phyloP scores from a whole-genome alignment of 2,797 vertebrate genomes.

The Diplodus sargus region DNA sequence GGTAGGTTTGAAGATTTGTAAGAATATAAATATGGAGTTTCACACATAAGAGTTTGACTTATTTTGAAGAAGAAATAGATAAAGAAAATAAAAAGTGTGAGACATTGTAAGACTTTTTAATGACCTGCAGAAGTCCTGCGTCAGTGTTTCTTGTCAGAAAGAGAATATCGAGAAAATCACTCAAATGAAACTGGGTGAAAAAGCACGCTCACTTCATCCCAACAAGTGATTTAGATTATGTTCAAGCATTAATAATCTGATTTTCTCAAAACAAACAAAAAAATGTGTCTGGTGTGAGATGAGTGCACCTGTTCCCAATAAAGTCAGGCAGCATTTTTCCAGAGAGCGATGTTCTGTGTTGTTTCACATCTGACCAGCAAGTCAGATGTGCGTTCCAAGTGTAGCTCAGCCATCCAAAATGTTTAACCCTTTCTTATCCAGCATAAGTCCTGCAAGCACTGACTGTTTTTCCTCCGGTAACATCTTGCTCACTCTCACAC shows the following conservation, averaged over 20 bases:
- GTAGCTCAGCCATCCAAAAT: background rate
- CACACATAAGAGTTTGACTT: too few relatives aligned
- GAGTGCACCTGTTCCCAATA: background rate
- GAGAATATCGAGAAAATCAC: background rate
- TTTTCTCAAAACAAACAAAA: background rate
- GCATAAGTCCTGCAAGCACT: background rate
- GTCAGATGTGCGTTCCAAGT: background rate
- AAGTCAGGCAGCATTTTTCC: background rate
- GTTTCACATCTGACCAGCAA: background rate
- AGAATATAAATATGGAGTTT: too few relatives aligned
- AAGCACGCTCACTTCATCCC: too few relatives aligned
- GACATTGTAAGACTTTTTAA: too few relatives aligned
- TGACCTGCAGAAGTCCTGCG: too few relatives aligned
- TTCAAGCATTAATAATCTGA: background rate
- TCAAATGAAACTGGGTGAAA: constrained; percentile 21
- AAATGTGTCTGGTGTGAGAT: background rate
- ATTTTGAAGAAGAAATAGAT: too few relatives aligned
- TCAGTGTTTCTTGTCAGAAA: constrained; percentile 1
- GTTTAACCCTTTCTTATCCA: background rate
- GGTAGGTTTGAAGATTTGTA: too few relatives aligned
- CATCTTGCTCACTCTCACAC: background rate
- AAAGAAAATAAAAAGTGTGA: too few relatives aligned
- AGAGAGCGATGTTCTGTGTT: background rate
- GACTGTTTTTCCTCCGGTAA: background rate
- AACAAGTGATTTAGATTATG: background rate